Percentiles rank a stretch among this genome's conserved stretches.
phyloP scores from a whole-genome alignment of 2,888 invertebrate species.

The Leptopterna dolabrata region DNA sequence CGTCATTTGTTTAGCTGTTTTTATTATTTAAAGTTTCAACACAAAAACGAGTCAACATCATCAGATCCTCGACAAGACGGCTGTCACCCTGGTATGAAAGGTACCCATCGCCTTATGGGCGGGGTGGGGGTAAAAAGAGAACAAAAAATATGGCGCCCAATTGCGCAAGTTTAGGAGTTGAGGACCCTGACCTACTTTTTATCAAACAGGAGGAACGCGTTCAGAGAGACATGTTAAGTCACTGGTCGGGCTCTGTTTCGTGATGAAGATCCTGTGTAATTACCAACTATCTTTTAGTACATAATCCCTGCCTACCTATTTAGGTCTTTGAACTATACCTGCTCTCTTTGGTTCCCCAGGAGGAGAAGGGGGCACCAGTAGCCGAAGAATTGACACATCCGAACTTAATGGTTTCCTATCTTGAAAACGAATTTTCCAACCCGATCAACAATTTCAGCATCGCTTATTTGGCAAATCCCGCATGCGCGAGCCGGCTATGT shows the following conservation, averaged over 20 bases:
- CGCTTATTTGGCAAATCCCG: no score
- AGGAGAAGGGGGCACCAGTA: no score
- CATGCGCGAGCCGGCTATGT: no score
- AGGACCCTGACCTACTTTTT: constrained; percentile 34
- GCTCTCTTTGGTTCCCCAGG: no score
- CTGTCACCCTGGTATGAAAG: neutral
- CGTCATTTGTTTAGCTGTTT: neutral
- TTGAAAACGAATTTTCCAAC: no score
- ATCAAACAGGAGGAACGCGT: constrained; percentile 13
- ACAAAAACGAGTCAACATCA: neutral
- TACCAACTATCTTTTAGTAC: neutral
- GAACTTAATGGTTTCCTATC: no score
- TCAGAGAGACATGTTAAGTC: constrained; percentile 8
- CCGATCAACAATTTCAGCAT: no score
- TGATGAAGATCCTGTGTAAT: neutral
- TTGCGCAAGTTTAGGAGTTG: constrained; percentile 30
- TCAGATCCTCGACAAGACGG: neutral
- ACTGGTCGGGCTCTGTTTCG: neutral
- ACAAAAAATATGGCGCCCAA: constrained; percentile 15
- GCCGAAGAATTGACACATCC: no score
- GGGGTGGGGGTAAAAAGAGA: constrained; percentile 9
- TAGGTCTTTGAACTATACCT: no score
- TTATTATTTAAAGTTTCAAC: no score
- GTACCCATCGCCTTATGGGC: neutral
- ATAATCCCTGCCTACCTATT: no score